Evolutionary conservation across 2,797 vertebrate genomes (phyloP).

Genomic region (Mormyrus hasselquistii): DNA sequence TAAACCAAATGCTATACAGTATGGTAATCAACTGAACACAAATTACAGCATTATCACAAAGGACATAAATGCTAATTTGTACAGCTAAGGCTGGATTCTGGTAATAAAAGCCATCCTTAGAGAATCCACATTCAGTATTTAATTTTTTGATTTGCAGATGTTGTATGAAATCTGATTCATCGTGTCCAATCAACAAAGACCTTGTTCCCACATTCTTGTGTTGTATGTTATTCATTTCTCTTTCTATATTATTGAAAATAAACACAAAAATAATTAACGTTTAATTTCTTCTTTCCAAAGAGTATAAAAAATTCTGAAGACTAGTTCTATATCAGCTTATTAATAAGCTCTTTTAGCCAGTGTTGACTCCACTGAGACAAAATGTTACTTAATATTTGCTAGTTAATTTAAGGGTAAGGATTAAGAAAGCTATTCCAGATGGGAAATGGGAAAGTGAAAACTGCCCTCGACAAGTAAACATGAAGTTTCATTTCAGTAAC

Average conservation of each 20-base stretch:
- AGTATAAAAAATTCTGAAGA: neutral
- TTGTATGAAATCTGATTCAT: neutral
- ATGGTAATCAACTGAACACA: constrained; percentile 10
- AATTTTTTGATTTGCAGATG: constrained; percentile 8
- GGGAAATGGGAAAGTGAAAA: neutral
- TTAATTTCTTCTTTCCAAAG: neutral
- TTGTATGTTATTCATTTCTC: neutral
- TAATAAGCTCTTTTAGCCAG: neutral
- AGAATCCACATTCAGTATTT: neutral
- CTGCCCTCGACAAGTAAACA: neutral
- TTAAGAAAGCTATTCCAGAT: neutral
- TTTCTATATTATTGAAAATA: neutral
- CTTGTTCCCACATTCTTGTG: neutral
- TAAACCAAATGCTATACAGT: constrained; percentile 10
- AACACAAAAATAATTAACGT: neutral
- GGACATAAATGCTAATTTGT: constrained; percentile 7
- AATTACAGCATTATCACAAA: constrained; percentile 5
- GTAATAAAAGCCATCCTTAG: neutral
- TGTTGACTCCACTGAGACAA: neutral
- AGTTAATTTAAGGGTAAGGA: neutral
- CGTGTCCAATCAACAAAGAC: neutral
- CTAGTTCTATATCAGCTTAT: neutral
- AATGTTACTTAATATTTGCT: neutral
- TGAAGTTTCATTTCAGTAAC: neutral
- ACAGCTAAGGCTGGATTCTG: neutral